These are phyloP conservation scores for Uropetala carovei DNA, from an alignment of 2,888 invertebrate species.

Conservation along the genomic window DNA sequence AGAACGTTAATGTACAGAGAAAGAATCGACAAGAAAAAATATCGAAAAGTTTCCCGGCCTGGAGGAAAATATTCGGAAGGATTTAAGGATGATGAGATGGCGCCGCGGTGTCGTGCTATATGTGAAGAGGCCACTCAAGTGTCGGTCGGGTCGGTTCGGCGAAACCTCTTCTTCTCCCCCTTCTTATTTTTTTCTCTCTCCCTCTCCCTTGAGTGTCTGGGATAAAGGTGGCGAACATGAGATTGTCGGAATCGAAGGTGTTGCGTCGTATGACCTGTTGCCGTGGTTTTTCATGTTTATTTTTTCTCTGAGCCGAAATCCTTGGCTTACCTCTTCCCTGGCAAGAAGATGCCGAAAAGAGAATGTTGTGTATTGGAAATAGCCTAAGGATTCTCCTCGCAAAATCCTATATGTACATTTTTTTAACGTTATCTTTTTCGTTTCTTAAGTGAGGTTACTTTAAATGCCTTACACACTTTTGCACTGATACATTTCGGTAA, in stretches of 20 bases:
- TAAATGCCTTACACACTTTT: too few relatives aligned
- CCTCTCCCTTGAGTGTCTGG: background rate
- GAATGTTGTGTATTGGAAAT: background rate
- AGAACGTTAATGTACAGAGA: too few relatives aligned
- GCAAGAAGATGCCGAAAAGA: background rate
- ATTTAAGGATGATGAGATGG: background rate
- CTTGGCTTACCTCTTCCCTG: background rate
- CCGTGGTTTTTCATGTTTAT: background rate
- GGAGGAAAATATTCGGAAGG: background rate
- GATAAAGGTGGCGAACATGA: background rate
- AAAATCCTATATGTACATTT: background rate
- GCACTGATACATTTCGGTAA: too few relatives aligned
- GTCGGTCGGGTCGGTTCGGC: background rate
- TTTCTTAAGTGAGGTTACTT: background rate
- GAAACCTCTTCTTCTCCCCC: background rate
- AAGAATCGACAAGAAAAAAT: too few relatives aligned
- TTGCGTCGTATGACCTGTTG: constrained; percentile 16
- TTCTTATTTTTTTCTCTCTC: background rate
- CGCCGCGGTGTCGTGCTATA: background rate
- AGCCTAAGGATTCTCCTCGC: background rate
- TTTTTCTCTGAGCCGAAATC: background rate
- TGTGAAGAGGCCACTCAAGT: background rate
- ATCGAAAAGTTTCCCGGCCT: too few relatives aligned
- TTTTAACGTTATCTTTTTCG: background rate
- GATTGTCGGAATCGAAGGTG: background rate